Evolutionary conservation across 2,797 vertebrate species (phyloP).

Genomic region (Psittacula derbiana): DNA sequence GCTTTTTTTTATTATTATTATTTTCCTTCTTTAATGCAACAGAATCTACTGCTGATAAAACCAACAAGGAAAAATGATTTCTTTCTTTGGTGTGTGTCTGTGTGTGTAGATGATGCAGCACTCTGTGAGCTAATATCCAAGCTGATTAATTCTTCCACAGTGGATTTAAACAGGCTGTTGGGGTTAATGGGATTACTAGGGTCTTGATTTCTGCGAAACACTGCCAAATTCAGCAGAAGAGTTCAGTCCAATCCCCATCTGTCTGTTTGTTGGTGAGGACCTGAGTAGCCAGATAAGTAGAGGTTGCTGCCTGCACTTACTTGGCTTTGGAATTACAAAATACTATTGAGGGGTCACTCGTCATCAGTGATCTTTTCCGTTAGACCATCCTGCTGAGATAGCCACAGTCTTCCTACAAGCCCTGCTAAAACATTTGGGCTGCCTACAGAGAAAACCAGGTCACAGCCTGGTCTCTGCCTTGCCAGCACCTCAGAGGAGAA

Average conservation of each 20-base stretch:
- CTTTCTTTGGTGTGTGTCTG: background rate
- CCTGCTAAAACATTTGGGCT: background rate
- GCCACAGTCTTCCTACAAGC: background rate
- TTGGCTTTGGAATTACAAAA: background rate
- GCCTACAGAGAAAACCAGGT: background rate
- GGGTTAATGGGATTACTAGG: background rate
- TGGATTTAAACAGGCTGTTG: background rate
- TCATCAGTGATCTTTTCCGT: background rate
- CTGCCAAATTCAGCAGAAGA: background rate
- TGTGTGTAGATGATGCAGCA: background rate
- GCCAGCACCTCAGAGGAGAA: background rate
- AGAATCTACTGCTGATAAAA: background rate
- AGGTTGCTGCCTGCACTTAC: fast-evolving
- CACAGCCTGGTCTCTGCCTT: background rate
- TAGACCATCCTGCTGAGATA: background rate
- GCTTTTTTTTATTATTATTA: background rate
- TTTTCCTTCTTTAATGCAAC: background rate
- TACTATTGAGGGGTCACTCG: background rate
- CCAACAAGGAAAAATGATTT: background rate
- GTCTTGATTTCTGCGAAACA: background rate
- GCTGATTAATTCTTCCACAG: background rate
- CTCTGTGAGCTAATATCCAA: background rate
- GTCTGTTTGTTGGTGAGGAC: background rate
- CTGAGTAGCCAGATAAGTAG: background rate
- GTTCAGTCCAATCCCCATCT: background rate